phyloP scores from a whole-genome alignment of 2,888 invertebrate genomes.

The Drosophila paranaensis region DNA sequence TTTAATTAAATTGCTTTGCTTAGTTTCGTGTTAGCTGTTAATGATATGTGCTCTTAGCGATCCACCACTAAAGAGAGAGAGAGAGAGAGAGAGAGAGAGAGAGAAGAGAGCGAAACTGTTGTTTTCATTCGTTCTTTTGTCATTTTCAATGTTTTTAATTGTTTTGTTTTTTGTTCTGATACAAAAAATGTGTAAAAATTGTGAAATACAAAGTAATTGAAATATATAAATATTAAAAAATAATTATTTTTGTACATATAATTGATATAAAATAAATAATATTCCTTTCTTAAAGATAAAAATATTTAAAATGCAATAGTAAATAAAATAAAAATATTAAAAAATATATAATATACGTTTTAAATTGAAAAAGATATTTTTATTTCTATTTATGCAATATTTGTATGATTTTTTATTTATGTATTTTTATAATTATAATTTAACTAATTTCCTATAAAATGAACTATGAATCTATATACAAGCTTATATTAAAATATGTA shows the following conservation, averaged over 20 bases:
- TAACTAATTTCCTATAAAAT: too few relatives aligned
- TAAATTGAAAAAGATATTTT: background rate
- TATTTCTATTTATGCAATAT: background rate
- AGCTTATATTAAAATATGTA: too few relatives aligned
- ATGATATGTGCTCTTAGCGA: background rate
- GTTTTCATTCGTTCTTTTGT: conserved; percentile 10
- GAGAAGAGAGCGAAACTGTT: background rate
- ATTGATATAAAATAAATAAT: too few relatives aligned
- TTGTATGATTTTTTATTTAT: too few relatives aligned
- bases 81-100: background rate
- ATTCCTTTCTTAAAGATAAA: too few relatives aligned
- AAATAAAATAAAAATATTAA: too few relatives aligned
- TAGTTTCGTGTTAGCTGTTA: background rate
- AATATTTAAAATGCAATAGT: too few relatives aligned
- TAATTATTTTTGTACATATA: too few relatives aligned
- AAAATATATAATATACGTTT: too few relatives aligned
- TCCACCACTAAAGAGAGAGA: background rate
- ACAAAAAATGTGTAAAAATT: conserved; percentile 15
- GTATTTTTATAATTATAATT: too few relatives aligned
- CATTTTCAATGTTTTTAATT: conserved; percentile 11
- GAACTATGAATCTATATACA: too few relatives aligned
- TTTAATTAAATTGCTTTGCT: background rate
- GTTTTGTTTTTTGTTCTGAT: conserved; percentile 11
- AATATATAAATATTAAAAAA: background rate
- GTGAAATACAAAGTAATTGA: conserved; percentile 14